phyloP scores from a whole-genome alignment of 2,888 invertebrate species.

The Cenopis cana region DNA sequence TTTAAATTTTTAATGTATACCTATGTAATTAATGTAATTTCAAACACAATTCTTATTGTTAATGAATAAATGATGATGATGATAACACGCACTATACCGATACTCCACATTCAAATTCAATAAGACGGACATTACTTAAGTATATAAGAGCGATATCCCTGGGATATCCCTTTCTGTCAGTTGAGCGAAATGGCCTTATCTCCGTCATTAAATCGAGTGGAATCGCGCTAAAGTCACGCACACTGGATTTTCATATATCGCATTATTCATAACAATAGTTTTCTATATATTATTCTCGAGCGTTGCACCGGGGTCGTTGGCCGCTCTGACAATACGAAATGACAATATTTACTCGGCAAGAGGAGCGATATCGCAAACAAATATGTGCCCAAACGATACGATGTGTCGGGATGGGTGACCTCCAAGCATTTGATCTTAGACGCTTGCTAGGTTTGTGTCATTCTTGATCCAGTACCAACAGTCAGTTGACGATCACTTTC shows the following conservation, averaged over 20 bases:
- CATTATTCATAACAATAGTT: conserved; percentile 41
- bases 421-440: conserved; percentile 24
- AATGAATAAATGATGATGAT: no score
- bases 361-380: conserved; percentile 76
- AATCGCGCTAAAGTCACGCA: neutral
- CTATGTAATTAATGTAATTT: no score
- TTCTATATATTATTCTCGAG: conserved; percentile 54
- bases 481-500: no score
- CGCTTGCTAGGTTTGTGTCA: conserved; percentile 14
- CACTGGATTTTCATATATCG: neutral
- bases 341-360: conserved; percentile 60
- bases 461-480: no score
- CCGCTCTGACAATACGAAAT: conserved; percentile 71
- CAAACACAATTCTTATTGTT: no score
- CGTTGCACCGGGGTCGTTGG: conserved; percentile 69
- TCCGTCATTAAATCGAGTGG: neutral
- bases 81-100: no score
- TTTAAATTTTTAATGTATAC: no score
- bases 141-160: neutral
- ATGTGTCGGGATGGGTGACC: conserved; percentile 49
- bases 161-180: neutral
- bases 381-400: conserved; percentile 72
- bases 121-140: no score
- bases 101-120: no score
- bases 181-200: neutral